phyloP scores from a whole-genome alignment of 2,888 invertebrate species.

The Melolontha melolontha region DNA sequence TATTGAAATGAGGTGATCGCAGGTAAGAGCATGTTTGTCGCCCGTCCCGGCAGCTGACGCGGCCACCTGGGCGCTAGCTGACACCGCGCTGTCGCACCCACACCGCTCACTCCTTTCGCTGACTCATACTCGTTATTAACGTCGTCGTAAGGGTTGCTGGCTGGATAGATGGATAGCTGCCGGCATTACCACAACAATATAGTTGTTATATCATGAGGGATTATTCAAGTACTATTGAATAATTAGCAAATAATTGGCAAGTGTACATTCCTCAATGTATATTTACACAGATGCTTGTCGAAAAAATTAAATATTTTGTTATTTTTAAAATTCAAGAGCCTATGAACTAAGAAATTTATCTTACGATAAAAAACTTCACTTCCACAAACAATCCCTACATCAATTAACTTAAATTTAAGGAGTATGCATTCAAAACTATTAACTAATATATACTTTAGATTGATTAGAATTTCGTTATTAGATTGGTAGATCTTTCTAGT shows the following conservation, averaged over 20 bases:
- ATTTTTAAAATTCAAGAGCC: too few species aligned
- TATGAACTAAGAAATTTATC: too few species aligned
- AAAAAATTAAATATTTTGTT: too few species aligned
- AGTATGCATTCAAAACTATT: too few species aligned
- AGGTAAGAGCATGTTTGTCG: slow-evolving; percentile 58
- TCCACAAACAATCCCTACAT: too few species aligned
- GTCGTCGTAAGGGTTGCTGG: slow-evolving; percentile 56
- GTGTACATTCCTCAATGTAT: neutral
- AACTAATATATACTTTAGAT: too few species aligned
- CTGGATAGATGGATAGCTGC: slow-evolving; percentile 44
- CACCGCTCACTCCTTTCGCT: slow-evolving; percentile 58
- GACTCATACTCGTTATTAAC: slow-evolving; percentile 61
- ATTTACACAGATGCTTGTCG: too few species aligned
- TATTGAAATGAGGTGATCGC: slow-evolving; percentile 62
- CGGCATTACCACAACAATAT: slow-evolving; percentile 49
- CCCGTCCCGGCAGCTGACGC: slow-evolving; percentile 63
- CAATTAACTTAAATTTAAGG: too few species aligned
- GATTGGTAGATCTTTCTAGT: too few species aligned
- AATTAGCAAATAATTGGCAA: slow-evolving; percentile 7
- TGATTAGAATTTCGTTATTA: too few species aligned
- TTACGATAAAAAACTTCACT: too few species aligned
- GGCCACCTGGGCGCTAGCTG: slow-evolving; percentile 63
- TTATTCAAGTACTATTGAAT: slow-evolving; percentile 21
- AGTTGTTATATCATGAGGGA: slow-evolving; percentile 54
- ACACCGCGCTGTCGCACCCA: slow-evolving; percentile 60